Conservation (phyloP, 2,888 invertebrate species). For the Monochamus alternatus region DNA sequence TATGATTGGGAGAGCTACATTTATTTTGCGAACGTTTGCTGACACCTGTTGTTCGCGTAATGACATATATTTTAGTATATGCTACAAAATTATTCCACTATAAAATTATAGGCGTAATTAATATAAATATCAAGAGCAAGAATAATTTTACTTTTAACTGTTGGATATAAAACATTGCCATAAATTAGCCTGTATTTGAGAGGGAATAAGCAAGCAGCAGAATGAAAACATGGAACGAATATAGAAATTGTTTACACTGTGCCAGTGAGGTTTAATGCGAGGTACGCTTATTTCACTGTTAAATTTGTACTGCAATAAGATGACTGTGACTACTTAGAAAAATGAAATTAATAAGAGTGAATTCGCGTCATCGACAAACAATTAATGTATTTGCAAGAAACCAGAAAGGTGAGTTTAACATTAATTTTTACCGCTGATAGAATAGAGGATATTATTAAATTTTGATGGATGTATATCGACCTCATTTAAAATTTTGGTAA, state of each 20-base stretch:
- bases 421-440: no score
- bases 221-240: constrained; percentile 45
- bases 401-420: constrained; percentile 38
- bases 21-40: no score
- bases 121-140: no score
- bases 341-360: constrained; percentile 61
- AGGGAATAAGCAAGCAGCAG: constrained; percentile 25
- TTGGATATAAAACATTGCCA: constrained; percentile 10
- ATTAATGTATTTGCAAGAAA: constrained; percentile 44
- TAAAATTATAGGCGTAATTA: no score
- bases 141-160: background rate
- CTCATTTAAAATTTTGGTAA: no score
- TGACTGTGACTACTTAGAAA: constrained; percentile 37
- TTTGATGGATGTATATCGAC: no score
- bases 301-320: constrained; percentile 31
- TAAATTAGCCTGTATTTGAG: constrained; percentile 25
- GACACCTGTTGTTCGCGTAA: no score
- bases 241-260: constrained; percentile 46
- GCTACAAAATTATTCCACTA: no score
- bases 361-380: constrained; percentile 56
- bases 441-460: no score
- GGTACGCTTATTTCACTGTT: constrained; percentile 31
- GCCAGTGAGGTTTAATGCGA: constrained; percentile 29
- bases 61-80: no score
- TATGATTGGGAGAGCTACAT: no score